Percentiles rank a stretch among this genome's conserved stretches.
Evolutionary conservation across 1,140 invertebrate species (phyloP).

Genomic region (Drosophila erecta): DNA sequence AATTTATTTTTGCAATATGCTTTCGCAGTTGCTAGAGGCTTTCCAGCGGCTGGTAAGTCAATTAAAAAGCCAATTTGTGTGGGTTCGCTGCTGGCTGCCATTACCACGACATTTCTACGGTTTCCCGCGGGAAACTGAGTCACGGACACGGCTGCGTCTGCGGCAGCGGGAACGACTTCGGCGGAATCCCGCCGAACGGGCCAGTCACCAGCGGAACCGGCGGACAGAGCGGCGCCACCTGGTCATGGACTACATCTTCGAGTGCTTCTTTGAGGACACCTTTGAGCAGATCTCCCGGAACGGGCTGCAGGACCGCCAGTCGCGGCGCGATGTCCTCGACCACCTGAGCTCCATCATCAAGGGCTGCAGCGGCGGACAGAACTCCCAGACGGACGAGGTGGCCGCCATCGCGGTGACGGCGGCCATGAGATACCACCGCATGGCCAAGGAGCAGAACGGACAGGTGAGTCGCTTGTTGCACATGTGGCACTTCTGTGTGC

Average conservation of each 20-base stretch:
- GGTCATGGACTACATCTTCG: constrained; percentile 84
- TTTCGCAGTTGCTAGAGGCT: constrained; percentile 60
- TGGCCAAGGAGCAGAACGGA: constrained; percentile 68
- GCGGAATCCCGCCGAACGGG: constrained; percentile 19
- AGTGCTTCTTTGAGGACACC: constrained; percentile 84
- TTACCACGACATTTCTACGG: constrained; percentile 60
- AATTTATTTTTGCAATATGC: constrained; percentile 38
- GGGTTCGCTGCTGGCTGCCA: constrained; percentile 51
- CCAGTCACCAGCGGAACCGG: constrained; percentile 50
- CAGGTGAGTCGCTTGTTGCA: constrained; percentile 25
- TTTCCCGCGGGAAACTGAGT: constrained; percentile 55
- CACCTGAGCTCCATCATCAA: constrained; percentile 82
- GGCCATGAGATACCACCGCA: constrained; percentile 75
- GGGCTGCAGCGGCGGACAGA: constrained; percentile 80
- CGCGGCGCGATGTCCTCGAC: constrained; percentile 79
- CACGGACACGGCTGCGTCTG: constrained; percentile 26
- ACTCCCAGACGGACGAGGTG: constrained; percentile 74
- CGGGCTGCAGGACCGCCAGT: constrained; percentile 78
- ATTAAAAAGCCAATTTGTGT: constrained; percentile 72
- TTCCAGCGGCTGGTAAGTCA: constrained; percentile 67
- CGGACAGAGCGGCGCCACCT: constrained; percentile 37
- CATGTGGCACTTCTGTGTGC: no score
- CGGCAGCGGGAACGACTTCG: constrained; percentile 22
- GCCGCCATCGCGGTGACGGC: constrained; percentile 76
- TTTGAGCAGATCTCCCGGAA: constrained; percentile 77